Conservation (phyloP, 2,888 invertebrate genomes). For the Pristionchus mayeri region DNA sequence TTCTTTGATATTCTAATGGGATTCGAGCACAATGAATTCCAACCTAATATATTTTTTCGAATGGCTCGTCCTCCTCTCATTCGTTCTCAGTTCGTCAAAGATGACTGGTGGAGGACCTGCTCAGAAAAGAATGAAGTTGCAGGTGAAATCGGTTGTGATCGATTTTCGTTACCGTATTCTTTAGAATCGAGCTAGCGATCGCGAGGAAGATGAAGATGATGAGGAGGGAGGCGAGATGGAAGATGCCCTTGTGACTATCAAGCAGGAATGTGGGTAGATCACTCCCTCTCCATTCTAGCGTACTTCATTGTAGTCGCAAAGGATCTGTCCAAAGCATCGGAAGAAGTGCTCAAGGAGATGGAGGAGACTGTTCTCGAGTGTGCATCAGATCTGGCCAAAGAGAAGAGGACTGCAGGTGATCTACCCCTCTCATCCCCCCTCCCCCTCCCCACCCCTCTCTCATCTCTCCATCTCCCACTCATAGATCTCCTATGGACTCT, state of each 20-base stretch:
- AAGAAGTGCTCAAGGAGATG: conserved; percentile 35
- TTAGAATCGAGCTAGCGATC: neutral
- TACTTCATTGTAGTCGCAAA: neutral
- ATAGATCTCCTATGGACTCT: conserved; percentile 46
- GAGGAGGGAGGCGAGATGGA: conserved; percentile 29
- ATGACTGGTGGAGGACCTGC: conserved; percentile 38
- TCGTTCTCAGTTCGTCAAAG: neutral
- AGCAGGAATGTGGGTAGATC: conserved; percentile 21
- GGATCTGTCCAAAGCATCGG: neutral
- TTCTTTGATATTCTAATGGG: conserved; percentile 14
- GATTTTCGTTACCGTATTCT: neutral
- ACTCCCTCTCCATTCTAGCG: neutral
- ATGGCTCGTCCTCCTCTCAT: neutral
- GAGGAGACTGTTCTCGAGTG: conserved; percentile 43
- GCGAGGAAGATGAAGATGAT: neutral
- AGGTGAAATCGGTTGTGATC: neutral
- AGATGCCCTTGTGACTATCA: conserved; percentile 30
- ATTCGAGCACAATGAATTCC: neutral
- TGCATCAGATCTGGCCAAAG: conserved; percentile 30
- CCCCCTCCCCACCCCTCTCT: neutral
- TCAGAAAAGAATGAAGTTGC: conserved; percentile 13
- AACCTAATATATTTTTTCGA: neutral
- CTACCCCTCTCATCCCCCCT: neutral
- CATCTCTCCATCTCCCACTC: neutral
- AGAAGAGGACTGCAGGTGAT: conserved; percentile 46